Conservation (phyloP, 1,140 invertebrate genomes). For the Ceratoteleas bidentatus region DNA sequence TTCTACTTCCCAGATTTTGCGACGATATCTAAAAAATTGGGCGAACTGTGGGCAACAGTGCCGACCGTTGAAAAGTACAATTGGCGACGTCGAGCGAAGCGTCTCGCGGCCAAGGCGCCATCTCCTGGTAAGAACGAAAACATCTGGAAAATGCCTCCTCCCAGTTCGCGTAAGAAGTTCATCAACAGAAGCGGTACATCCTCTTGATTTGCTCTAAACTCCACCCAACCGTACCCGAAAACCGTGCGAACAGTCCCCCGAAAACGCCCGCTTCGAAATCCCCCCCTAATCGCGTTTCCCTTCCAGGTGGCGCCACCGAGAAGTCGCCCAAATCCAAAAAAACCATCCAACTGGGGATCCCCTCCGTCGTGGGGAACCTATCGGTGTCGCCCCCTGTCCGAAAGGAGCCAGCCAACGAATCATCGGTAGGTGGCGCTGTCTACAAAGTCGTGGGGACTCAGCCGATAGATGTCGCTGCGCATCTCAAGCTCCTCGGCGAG, state of each 20-base stretch:
- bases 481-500: constrained; percentile 95
- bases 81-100: constrained; percentile 89
- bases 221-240: no score
- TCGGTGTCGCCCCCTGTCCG: constrained; percentile 80
- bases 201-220: no score
- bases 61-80: constrained; percentile 83
- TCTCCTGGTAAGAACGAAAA: constrained; percentile 73
- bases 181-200: constrained; percentile 80
- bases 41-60: constrained; percentile 92
- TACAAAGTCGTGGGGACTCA: constrained; percentile 89
- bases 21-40: constrained; percentile 89
- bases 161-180: constrained; percentile 78
- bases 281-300: not conserved
- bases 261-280: no score
- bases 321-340: constrained; percentile 73
- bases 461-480: constrained; percentile 95
- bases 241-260: no score
- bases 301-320: constrained; percentile 66
- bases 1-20: constrained; percentile 88
- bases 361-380: constrained; percentile 78
- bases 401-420: constrained; percentile 75
- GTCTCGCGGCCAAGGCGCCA: constrained; percentile 83
- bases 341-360: constrained; percentile 79
- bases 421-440: constrained; percentile 75
- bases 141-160: constrained; percentile 78